Evolutionary conservation across 2,797 vertebrate species (phyloP), one percentile per base, ranked within the genome.

Genomic region (Phoxinus dragarum): DNA sequence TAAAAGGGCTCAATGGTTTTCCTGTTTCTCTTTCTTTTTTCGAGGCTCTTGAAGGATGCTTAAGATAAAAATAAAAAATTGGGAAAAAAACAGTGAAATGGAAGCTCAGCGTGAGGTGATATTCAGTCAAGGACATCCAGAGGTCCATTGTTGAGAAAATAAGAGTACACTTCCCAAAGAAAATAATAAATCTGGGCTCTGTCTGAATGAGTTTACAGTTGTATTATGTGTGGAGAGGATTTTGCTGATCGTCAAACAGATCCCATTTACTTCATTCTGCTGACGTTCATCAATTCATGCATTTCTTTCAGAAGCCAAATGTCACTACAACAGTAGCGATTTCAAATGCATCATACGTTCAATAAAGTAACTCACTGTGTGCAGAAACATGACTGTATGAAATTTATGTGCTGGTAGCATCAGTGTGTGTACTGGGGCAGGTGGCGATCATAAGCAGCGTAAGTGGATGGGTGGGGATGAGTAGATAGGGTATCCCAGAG

Each of bases 401-500:
- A 71, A 27, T n/a, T 10, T 10, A 12, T 42, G 3, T 34, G 52
- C 12, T 59, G n/a, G n/a, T 69, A 47, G 59, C 27, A 59, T 73
- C 52, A 19, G 17, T 61, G 44, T 31, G 23, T 44, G 54, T 19
- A 36, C 31, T 27, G 61, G 61, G 61, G 61, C 27, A 31, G 31
- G 40, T 59, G 61, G 61, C 34, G n/a, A 74, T 94, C 96, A 99
- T 90, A 96, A 92, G 93, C 97, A 94, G 90, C 95, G 95, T 87
- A 99, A 94, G 84, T 97, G 96, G 79, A 98, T 94, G 11, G 97
- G 96, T 47, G 94, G 92, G 0, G 97, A 99, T 59, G 98, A 99
- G 92, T 97, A 99, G 80, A 99, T 94, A 0, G 98, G 98, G 90
- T 99, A 99, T 80, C 98, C 98, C 17, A 99, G 95, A 12, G 98